Conservation (phyloP, 2,888 invertebrate species). For the Clivina fossor region DNA sequence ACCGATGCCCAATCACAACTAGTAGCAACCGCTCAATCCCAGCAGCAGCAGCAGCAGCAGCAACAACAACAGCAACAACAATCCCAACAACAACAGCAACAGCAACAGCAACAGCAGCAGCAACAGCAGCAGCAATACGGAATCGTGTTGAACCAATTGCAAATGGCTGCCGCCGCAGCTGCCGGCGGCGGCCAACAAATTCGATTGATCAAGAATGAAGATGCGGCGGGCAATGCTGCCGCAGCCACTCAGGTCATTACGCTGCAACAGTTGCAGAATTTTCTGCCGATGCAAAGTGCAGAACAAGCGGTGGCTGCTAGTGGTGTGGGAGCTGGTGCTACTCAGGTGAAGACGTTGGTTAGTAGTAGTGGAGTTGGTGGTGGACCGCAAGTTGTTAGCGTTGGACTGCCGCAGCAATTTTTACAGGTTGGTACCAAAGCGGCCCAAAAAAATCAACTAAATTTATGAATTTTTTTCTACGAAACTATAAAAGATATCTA, state of each 20-base stretch:
- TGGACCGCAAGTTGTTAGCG: conserved; percentile 45
- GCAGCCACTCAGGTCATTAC: conserved; percentile 52
- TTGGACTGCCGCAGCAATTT: conserved; percentile 57
- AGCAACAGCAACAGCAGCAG: conserved; percentile 40
- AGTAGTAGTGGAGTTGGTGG: conserved; percentile 47
- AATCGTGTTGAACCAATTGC: conserved; percentile 30
- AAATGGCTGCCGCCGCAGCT: conserved; percentile 19
- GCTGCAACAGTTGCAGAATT: conserved; percentile 55
- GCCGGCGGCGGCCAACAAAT: conserved; percentile 26
- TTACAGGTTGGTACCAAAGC: conserved; percentile 50
- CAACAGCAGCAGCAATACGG: conserved; percentile 42
- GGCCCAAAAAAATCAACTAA: too few species aligned
- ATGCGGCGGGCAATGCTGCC: too few species aligned
- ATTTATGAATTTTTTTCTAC: too few species aligned
- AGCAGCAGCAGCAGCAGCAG: conserved; percentile 48
- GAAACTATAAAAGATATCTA: too few species aligned
- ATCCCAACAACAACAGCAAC: conserved; percentile 50
- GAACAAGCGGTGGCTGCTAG: conserved; percentile 28
- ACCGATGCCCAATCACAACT: conserved; percentile 39
- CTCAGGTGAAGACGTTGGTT: conserved; percentile 28
- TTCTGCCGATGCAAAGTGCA: conserved; percentile 51
- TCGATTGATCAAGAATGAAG: conserved; percentile 32
- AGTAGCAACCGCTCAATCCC: conserved; percentile 42
- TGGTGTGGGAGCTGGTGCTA: conserved; percentile 8
- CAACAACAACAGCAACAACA: conserved; percentile 55